These are phyloP conservation scores for Sterrhoptilus dennistouni DNA, from an alignment of 2,113 vertebrate genomes.

Conservation along the genomic window DNA sequence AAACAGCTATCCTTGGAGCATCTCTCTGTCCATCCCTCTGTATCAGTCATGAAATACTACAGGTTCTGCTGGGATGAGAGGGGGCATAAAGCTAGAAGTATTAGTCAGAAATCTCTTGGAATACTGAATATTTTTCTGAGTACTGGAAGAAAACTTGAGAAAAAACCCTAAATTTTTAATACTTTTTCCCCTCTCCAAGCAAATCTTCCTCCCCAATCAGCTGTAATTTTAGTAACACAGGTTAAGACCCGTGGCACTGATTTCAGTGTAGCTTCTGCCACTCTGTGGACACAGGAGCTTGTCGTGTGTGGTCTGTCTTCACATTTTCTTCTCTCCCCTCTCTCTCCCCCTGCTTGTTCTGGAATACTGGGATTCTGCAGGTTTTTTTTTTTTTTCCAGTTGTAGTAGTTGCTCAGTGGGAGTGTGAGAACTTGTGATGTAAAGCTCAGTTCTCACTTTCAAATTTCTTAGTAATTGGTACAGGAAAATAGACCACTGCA, in stretches of 20 bases:
- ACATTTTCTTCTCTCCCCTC: neutral
- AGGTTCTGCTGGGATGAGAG: neutral
- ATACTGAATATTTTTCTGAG: neutral
- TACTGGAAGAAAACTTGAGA: neutral
- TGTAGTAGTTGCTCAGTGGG: conserved; percentile 46
- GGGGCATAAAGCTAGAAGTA: neutral
- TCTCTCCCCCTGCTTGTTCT: neutral
- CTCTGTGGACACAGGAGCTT: conserved; percentile 11
- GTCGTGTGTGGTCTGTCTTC: neutral
- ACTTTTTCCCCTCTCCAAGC: neutral
- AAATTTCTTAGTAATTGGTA: conserved; percentile 13
- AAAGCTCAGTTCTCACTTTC: conserved; percentile 36
- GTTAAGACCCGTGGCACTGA: neutral
- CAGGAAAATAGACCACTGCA: neutral
- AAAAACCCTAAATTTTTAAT: neutral
- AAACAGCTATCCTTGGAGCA: neutral
- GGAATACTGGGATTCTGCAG: neutral
- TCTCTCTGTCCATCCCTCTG: neutral
- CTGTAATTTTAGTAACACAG: neutral
- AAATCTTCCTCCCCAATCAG: neutral
- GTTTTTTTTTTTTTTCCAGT: neutral
- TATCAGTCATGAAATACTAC: neutral
- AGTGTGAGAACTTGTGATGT: conserved; percentile 50
- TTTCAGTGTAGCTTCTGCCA: conserved; percentile 45
- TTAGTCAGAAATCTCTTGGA: neutral